Base-by-base conservation (phyloP, 2,797 vertebrate genomes). In the Cottoperca gobio region DNA sequence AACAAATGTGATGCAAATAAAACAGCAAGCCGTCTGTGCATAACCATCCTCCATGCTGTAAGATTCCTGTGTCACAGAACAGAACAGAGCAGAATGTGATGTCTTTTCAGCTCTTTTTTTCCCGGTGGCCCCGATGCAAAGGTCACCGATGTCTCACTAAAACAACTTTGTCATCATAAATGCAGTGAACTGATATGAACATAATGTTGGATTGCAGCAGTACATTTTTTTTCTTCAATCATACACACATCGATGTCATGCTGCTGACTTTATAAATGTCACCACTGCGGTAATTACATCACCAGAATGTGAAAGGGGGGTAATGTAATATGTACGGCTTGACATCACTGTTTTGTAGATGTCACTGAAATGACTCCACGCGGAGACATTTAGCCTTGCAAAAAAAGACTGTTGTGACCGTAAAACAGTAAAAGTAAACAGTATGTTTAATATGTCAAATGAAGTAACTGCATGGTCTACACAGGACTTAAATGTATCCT, bases 201-300 rank as follows among this genome's bases (percentile, higher is more conserved):
- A 12, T 48, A 35, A 70, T 40, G 28, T 73, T 65, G 70, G 57
- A 86, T 52, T 62, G 45, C 5, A 9, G 55, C 26, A 23, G 9
- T 74, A 46, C 57, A 48, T 79, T 37, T n/a, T 57, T 62, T 52
- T n/a, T 61, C 42, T 70, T 24, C 24, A 11, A 40, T 67, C 40
- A 28, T 60, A 24, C 40, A 43, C 45, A 52, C 54, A 50, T 14
- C 31, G 31, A 57, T 43, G 63, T 13, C 9, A 43, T 19, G 46
- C 66, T 35, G 60, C 58, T 71, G 61, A 45, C 76, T 37, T 78
- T 79, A 31, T 55, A 83, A 82, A 86, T 77, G 79, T 75, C 76
- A 82, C 42, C 49, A 43, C 3, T 35, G 6, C 16, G 1, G 64
- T 70, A 75, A 84, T 73, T 72, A 46, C 45, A 69, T 61, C 60